Base-by-base conservation (phyloP, 2,888 invertebrate species). In the Iselma pallidipennis region DNA sequence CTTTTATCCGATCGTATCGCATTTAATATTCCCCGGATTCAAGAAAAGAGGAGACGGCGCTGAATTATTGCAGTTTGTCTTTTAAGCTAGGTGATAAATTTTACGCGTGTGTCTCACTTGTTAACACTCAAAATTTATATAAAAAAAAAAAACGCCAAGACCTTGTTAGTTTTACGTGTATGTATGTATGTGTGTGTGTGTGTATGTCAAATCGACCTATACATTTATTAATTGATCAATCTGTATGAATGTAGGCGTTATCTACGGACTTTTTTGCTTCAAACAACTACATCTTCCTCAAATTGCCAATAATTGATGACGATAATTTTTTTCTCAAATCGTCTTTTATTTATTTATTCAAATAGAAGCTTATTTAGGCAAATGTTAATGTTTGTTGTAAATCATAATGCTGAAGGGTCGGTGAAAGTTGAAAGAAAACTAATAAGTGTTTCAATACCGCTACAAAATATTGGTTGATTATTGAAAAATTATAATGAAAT, bases 1-100 rank as follows among this genome's bases (percentile, higher is more conserved):
- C 52, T 31, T 63, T 59, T 58, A 42, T 53, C 49, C 45, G 62
- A 62, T 63, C 59, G 49, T 55, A 63, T 63, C 63, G 50, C 51
- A 52, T 58, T 52, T 45, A 45, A 45, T 45, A 45, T 45, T 45
- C 45, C 45, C 21, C 21, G n/a, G 45, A 45, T 45, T 45, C 45
- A 45, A 21, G 21, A 45, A 45, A n/a, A n/a, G n/a, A 45, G 21
- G 45, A 45, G 45, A 21, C 45, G 45, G 21, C 45, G 21, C 21
- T 45, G 45, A 45, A 45, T 45, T 45, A 45, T 45, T 45, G 45
- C 45, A 45, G 9, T 37, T 45, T 21, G 45, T 45, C 45, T 45
- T 45, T 45, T 19, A 10, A 45, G 45, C 21, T 45, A 12, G 16
- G 12, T 21, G 21, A 45, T 45, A 45, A 45, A 45, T 45, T 45